Percentiles rank a stretch among this genome's conserved stretches.
These are phyloP conservation scores for Spinus pinus DNA, from an alignment of 2,797 vertebrate genomes.

Conservation along the genomic window DNA sequence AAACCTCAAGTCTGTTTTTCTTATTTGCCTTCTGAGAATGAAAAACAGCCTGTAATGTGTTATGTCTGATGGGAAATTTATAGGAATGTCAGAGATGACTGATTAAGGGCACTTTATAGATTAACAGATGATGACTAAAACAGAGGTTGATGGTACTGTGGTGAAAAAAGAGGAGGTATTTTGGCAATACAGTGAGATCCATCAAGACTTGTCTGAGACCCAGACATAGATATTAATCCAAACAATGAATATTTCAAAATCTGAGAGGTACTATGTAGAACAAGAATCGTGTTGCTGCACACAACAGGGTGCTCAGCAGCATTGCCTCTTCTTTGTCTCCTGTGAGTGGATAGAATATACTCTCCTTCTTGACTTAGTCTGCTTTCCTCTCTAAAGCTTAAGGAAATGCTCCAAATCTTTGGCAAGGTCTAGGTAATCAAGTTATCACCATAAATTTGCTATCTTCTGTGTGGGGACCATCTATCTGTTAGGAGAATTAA, in stretches of 20 bases:
- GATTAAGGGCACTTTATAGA: constrained; percentile 29
- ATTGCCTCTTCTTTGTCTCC: neutral
- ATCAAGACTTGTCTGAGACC: neutral
- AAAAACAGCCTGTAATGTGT: constrained; percentile 1
- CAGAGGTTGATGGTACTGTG: neutral
- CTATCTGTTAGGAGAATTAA: neutral
- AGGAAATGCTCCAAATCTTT: neutral
- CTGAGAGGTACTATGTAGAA: neutral
- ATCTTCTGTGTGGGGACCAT: neutral
- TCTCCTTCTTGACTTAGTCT: neutral
- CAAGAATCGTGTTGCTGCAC: neutral
- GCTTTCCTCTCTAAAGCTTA: neutral
- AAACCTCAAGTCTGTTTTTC: neutral
- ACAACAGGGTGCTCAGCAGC: neutral
- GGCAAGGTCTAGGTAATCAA: neutral
- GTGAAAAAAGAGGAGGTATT: constrained; percentile 9
- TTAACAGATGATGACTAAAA: constrained; percentile 30
- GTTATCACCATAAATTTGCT: neutral
- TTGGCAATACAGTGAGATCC: neutral
- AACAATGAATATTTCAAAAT: constrained; percentile 37
- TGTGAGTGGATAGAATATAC: neutral
- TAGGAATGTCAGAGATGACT: constrained; percentile 21
- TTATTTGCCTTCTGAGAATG: constrained; percentile 24
- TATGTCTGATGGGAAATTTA: constrained; percentile 25
- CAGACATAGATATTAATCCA: neutral